Evolutionary conservation across 2,113 vertebrate species (phyloP).

Genomic region (Panurus biarmicus): DNA sequence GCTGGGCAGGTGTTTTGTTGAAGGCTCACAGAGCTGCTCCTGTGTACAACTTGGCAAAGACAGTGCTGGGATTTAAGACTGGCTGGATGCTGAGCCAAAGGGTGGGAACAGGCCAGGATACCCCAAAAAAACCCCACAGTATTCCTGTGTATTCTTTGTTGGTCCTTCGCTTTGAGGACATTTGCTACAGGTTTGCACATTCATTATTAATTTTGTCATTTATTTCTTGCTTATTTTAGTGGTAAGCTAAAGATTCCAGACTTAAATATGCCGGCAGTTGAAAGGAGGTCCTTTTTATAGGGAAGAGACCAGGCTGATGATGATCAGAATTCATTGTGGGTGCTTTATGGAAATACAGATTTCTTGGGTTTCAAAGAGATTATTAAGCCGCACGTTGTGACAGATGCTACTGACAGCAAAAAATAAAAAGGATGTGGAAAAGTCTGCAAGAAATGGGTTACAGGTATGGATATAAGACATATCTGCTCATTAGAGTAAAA

Average conservation of each 20-base stretch:
- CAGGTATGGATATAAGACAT: constrained; percentile 26
- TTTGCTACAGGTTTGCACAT: background rate
- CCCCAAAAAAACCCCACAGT: background rate
- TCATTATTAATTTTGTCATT: constrained; percentile 31
- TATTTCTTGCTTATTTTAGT: background rate
- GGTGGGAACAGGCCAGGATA: background rate
- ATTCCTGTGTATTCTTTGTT: background rate
- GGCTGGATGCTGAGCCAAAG: background rate
- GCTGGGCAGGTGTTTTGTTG: background rate
- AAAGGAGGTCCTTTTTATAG: background rate
- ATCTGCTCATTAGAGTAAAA: constrained; percentile 18
- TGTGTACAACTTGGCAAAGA: background rate
- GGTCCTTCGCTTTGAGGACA: background rate
- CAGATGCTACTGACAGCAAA: constrained; percentile 60
- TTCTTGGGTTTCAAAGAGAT: constrained; percentile 56
- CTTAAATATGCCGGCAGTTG: background rate
- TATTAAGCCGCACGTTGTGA: constrained; percentile 44
- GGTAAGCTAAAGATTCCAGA: background rate
- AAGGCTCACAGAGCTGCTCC: background rate
- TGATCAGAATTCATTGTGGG: constrained; percentile 63
- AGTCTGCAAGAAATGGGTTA: constrained; percentile 15
- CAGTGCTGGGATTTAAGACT: background rate
- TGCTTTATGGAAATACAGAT: constrained; percentile 57
- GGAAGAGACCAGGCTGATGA: constrained; percentile 29
- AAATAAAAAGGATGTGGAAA: constrained; percentile 46